A percentile compares a stretch with the other conserved stretches of the same genome.
These are phyloP conservation scores for Dendrolimus houi DNA, from an alignment of 2,888 invertebrate species.

Conservation along the genomic window DNA sequence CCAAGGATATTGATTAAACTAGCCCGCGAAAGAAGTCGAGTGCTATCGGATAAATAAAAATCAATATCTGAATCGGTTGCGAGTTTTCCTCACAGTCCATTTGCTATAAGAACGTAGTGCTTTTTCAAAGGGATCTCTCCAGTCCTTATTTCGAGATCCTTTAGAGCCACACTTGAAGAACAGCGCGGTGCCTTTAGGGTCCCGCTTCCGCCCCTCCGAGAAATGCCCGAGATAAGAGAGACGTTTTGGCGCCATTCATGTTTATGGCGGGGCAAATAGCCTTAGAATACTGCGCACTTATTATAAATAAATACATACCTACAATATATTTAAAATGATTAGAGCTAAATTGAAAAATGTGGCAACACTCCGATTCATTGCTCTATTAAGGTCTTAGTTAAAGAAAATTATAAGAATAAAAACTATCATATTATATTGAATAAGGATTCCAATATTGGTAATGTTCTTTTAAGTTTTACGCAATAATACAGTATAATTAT, in stretches of 20 bases:
- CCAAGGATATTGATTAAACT: slow-evolving; percentile 34
- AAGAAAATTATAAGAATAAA: no score
- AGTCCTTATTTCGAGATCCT: slow-evolving; percentile 69
- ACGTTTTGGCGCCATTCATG: slow-evolving; percentile 75
- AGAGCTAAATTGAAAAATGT: neutral
- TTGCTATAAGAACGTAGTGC: slow-evolving; percentile 65
- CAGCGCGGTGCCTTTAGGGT: slow-evolving; percentile 55
- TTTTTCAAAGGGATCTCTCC: slow-evolving; percentile 60
- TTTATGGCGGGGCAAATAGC: slow-evolving; percentile 72
- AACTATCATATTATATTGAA: no score
- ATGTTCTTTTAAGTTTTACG: no score
- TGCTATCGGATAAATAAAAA: slow-evolving; percentile 62
- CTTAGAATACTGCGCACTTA: slow-evolving; percentile 69
- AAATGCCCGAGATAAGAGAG: slow-evolving; percentile 74
- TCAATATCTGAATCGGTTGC: slow-evolving; percentile 66
- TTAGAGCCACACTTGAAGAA: slow-evolving; percentile 71
- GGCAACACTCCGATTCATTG: no score
- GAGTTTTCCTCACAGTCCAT: slow-evolving; percentile 70
- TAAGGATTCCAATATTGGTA: no score
- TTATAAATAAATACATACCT: slow-evolving; percentile 65
- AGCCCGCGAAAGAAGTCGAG: slow-evolving; percentile 21
- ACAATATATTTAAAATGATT: slow-evolving; percentile 33
- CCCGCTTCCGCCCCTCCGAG: slow-evolving; percentile 68
- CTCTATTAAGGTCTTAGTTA: no score
- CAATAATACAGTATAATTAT: no score